Conservation (phyloP, 2,797 vertebrate genomes). For the Percopsis omiscomaycus region DNA sequence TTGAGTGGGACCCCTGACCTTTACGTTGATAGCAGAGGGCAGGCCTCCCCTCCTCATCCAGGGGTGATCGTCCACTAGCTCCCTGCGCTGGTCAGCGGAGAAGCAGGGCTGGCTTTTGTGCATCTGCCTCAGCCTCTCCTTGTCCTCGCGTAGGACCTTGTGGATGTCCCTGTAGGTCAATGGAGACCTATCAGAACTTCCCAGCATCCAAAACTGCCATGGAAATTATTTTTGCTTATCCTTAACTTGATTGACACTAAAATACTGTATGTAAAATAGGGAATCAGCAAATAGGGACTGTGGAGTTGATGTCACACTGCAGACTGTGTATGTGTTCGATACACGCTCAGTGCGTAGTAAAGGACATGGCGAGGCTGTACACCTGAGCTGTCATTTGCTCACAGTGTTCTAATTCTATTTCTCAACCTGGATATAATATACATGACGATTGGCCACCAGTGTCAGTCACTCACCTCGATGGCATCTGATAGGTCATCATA, state of each 20-base stretch:
- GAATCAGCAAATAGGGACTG: too few relatives aligned
- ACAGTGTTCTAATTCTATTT: too few relatives aligned
- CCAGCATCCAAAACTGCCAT: background rate
- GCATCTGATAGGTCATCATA: constrained; percentile 95
- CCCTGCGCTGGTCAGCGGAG: constrained; percentile 84
- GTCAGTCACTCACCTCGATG: constrained; percentile 78
- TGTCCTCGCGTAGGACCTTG: constrained; percentile 86
- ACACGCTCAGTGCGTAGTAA: too few relatives aligned
- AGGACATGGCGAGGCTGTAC: background rate
- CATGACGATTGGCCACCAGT: background rate
- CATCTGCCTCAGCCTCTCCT: constrained; percentile 84
- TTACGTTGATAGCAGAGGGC: constrained; percentile 82
- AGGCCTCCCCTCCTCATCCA: constrained; percentile 88
- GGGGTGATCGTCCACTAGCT: constrained; percentile 88
- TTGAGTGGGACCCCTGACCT: constrained; percentile 61
- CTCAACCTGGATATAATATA: background rate
- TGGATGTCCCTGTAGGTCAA: constrained; percentile 79
- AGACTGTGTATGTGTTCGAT: too few relatives aligned
- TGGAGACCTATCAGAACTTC: background rate
- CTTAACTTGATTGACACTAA: too few relatives aligned
- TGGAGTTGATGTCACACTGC: too few relatives aligned
- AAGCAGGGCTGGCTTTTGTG: constrained; percentile 90
- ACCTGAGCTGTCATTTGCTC: background rate
- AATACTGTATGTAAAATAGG: too few relatives aligned
- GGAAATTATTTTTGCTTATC: too few relatives aligned